Conservation (phyloP, 2,113 vertebrate species). For the Sturnira hondurensis region DNA sequence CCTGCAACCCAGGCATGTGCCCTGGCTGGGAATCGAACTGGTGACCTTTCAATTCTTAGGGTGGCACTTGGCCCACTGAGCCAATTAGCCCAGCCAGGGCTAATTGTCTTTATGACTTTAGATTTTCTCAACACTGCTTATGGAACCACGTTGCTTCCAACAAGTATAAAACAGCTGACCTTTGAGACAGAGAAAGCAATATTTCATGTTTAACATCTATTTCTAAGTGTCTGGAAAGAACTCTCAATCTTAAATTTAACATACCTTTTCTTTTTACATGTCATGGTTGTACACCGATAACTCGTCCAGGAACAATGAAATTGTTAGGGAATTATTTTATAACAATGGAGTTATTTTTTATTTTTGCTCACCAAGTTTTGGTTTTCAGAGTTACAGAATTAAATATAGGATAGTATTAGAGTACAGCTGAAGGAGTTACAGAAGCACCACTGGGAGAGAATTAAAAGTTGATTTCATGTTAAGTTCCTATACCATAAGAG, state of each 20-base stretch:
- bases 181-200: background rate
- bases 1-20: too few relatives aligned
- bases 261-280: background rate
- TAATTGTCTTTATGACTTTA: background rate
- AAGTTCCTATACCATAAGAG: background rate
- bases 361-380: conserved; percentile 14
- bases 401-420: background rate
- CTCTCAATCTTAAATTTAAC: background rate
- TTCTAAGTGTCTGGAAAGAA: background rate
- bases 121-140: background rate
- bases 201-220: background rate
- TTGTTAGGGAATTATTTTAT: background rate
- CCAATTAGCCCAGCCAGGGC: too few relatives aligned
- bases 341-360: background rate
- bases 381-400: background rate
- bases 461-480: background rate
- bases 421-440: background rate
- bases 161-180: background rate
- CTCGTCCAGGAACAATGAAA: background rate
- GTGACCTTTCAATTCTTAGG: too few relatives aligned
- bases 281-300: background rate
- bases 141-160: background rate
- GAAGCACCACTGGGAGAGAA: background rate
- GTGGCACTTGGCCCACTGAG: too few relatives aligned
- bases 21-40: too few relatives aligned